Percentiles rank a stretch among this genome's conserved stretches.
phyloP scores from a whole-genome alignment of 2,797 vertebrate species.

The Eremophila alpestris region DNA sequence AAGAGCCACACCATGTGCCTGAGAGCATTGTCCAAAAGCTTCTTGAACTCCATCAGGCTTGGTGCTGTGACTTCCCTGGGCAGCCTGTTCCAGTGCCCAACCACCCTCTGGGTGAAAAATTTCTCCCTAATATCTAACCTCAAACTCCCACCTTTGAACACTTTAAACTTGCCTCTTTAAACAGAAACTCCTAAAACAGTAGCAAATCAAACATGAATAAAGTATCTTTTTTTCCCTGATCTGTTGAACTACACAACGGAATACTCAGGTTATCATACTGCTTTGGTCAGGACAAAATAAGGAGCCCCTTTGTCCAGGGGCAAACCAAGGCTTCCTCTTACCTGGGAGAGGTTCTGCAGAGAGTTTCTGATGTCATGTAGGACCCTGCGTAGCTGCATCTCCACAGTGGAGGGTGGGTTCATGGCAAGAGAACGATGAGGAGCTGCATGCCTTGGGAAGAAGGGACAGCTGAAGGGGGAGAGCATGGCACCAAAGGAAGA shows the following conservation, averaged over 20 bases:
- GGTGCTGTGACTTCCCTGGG: neutral
- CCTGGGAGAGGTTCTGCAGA: constrained; percentile 90
- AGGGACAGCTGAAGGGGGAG: constrained; percentile 68
- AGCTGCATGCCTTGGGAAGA: constrained; percentile 65
- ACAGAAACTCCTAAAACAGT: neutral
- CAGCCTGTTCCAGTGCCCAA: neutral
- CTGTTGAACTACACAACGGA: neutral
- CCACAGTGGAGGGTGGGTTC: constrained; percentile 82
- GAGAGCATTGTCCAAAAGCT: neutral
- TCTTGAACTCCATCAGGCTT: neutral
- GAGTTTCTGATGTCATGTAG: constrained; percentile 92
- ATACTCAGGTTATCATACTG: neutral
- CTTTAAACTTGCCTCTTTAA: neutral
- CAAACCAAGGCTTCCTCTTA: constrained; percentile 48
- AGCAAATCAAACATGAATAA: neutral
- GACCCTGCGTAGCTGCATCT: constrained; percentile 93
- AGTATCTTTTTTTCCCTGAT: neutral
- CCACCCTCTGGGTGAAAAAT: neutral
- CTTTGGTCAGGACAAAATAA: neutral
- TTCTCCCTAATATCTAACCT: neutral
- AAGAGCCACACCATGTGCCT: neutral
- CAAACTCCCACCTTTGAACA: neutral
- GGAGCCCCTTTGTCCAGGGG: neutral
- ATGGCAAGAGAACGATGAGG: constrained; percentile 44
- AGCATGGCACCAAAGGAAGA: constrained; percentile 57